These are phyloP conservation scores for Drosophila miranda DNA, from an alignment of 1,140 invertebrate species.

Conservation along the genomic window DNA sequence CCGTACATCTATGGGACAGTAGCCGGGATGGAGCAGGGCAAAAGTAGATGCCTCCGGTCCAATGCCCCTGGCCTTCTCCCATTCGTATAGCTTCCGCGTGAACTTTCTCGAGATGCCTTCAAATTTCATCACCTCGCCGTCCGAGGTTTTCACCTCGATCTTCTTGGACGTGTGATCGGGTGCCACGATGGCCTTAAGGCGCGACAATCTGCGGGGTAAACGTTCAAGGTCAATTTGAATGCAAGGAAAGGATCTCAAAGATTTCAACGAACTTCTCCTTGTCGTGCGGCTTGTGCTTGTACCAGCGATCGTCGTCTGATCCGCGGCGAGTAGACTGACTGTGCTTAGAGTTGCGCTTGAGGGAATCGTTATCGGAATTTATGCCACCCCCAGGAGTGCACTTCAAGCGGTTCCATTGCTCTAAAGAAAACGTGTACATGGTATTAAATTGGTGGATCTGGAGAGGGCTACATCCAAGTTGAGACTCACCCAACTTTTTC, in stretches of 20 bases:
- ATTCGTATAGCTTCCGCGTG: conserved; percentile 93
- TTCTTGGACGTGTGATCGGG: conserved; percentile 85
- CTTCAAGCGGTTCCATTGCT: conserved; percentile 87
- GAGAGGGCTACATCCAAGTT: neutral
- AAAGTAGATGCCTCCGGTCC: conserved; percentile 91
- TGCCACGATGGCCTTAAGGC: conserved; percentile 85
- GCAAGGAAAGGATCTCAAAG: neutral
- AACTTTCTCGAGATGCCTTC: conserved; percentile 94
- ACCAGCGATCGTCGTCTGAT: conserved; percentile 75
- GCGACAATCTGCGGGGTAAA: conserved; percentile 83
- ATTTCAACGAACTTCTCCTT: conserved; percentile 66
- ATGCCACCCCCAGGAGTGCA: conserved; percentile 57
- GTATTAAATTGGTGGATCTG: neutral
- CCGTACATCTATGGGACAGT: conserved; percentile 80
- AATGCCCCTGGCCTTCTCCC: conserved; percentile 93
- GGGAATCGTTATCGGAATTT: conserved; percentile 68
- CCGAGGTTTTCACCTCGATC: conserved; percentile 90
- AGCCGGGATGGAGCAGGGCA: conserved; percentile 86
- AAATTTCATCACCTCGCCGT: conserved; percentile 89
- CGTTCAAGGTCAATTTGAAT: neutral
- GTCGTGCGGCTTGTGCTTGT: conserved; percentile 72
- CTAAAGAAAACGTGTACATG: conserved; percentile 56
- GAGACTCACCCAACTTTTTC: conserved; percentile 85
- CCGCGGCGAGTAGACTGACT: conserved; percentile 55
- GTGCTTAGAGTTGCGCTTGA: conserved; percentile 64